These are phyloP conservation scores for Trichechus manatus DNA, from an alignment of 2,113 vertebrate genomes.

Conservation along the genomic window DNA sequence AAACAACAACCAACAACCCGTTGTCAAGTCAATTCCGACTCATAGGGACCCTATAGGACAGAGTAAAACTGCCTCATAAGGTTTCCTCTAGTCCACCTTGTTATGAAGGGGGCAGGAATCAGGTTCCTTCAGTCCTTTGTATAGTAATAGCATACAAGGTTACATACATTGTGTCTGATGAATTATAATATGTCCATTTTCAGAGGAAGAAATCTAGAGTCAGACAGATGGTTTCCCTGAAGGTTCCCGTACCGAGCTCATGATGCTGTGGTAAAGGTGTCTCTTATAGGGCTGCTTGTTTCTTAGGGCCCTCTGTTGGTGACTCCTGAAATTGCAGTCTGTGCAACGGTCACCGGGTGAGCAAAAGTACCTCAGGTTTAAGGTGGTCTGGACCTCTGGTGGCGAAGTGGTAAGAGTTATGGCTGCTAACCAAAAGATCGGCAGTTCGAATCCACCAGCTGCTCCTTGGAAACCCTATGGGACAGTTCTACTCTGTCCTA, in stretches of 20 bases:
- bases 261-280: neutral
- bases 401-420: too few species aligned
- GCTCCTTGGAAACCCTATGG: too few species aligned
- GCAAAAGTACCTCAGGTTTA: neutral
- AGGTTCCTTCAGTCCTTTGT: neutral
- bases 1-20: too few species aligned
- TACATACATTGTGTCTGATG: neutral
- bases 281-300: neutral
- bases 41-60: too few species aligned
- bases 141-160: neutral
- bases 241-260: neutral
- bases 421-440: too few species aligned
- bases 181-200: constrained; percentile 10
- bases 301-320: neutral
- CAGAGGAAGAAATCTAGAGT: neutral
- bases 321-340: neutral
- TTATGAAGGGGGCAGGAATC: neutral
- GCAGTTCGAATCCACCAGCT: too few species aligned
- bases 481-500: too few species aligned
- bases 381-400: too few species aligned
- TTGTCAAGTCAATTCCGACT: too few species aligned
- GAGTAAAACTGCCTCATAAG: too few species aligned
- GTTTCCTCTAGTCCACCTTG: neutral
- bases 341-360: neutral
- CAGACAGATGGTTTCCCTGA: neutral